These are phyloP conservation scores for Antheraea assamensis DNA, from an alignment of 2,888 invertebrate species.

Conservation along the genomic window DNA sequence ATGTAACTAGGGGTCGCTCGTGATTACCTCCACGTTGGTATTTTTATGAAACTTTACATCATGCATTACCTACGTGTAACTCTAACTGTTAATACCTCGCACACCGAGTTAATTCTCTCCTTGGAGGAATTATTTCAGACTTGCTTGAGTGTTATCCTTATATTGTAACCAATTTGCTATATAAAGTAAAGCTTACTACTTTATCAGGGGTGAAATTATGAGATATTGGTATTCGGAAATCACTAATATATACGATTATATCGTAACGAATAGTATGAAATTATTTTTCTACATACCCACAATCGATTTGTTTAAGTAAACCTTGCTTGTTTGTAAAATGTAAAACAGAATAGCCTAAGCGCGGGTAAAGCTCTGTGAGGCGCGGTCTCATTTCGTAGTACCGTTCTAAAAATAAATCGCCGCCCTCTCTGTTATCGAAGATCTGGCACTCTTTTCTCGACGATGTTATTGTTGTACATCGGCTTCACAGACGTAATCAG, in stretches of 20 bases:
- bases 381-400: conserved; percentile 13
- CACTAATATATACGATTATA: neutral
- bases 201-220: too few species aligned
- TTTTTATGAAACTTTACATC: too few species aligned
- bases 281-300: neutral
- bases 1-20: too few species aligned
- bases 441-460: conserved; percentile 25
- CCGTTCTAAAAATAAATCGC: conserved; percentile 22
- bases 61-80: too few species aligned
- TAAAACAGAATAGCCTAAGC: neutral
- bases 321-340: neutral
- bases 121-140: neutral
- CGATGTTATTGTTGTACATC: conserved; percentile 31
- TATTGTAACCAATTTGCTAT: too few species aligned
- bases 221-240: too few species aligned
- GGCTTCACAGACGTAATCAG: conserved; percentile 29
- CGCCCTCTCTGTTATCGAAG: conserved; percentile 25
- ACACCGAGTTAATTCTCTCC: too few species aligned
- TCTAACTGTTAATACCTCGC: too few species aligned
- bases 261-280: neutral
- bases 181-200: too few species aligned
- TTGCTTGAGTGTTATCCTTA: neutral
- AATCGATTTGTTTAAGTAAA: neutral
- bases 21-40: too few species aligned
- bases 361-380: neutral